phyloP scores from a whole-genome alignment of 2,113 vertebrate genomes.

The Tragelaphus strepsiceros region DNA sequence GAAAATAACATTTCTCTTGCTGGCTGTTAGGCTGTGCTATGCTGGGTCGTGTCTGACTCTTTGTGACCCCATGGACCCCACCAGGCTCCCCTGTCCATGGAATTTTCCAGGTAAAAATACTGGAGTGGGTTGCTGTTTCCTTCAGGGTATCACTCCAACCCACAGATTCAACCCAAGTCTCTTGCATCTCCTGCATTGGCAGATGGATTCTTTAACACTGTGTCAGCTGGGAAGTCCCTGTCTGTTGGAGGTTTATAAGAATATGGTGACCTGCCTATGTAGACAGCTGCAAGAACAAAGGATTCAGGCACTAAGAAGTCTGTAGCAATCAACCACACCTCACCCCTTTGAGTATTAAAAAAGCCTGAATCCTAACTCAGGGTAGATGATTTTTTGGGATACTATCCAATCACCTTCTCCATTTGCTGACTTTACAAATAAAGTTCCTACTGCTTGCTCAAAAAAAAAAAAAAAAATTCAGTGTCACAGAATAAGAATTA shows the following conservation, averaged over 20 bases:
- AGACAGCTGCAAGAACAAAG: not conserved
- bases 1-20: not conserved
- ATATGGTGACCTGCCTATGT: not conserved
- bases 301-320: not conserved
- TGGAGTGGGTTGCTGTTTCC: not conserved
- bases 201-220: not conserved
- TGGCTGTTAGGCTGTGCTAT: not conserved
- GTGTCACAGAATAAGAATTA: not conserved
- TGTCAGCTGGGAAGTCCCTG: not conserved
- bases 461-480: not conserved
- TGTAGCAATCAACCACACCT: not conserved
- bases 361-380: not conserved
- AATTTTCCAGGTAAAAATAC: not conserved
- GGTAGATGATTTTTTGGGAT: not conserved
- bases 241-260: not conserved
- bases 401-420: not conserved
- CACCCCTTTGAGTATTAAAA: not conserved
- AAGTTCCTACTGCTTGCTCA: not conserved
- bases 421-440: not conserved
- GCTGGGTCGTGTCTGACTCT: not conserved
- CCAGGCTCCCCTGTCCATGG: not conserved
- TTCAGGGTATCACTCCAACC: not conserved
- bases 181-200: not conserved
- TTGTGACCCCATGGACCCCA: not conserved
- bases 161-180: not conserved